Evolutionary conservation across 2,113 vertebrate species (phyloP).

Genomic region (Chaetorhynchus papuensis): DNA sequence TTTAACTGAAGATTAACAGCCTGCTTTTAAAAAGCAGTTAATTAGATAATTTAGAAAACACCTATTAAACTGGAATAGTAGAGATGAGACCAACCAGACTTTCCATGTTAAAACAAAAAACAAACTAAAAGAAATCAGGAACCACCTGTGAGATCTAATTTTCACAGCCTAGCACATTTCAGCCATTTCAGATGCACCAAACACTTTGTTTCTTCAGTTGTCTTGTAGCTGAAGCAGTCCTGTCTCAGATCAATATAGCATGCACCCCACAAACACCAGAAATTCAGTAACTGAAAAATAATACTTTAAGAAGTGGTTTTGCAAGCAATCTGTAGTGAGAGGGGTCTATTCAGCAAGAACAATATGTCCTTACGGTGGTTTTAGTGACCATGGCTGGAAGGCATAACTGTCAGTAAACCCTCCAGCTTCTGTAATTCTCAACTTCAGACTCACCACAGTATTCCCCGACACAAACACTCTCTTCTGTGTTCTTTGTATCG

Average conservation of each 20-base stretch:
- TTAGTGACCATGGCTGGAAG: background rate
- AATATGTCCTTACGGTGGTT: background rate
- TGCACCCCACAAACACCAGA: background rate
- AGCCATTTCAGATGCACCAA: background rate
- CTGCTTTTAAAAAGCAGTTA: background rate
- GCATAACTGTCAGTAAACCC: background rate
- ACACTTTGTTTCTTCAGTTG: background rate
- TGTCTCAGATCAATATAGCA: background rate
- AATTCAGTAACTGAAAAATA: background rate
- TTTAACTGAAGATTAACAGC: background rate
- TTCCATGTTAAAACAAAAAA: background rate
- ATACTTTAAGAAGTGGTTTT: background rate
- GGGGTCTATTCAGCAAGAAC: background rate
- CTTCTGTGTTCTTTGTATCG: background rate
- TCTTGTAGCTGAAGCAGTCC: background rate
- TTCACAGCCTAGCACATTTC: background rate
- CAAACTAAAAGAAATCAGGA: background rate
- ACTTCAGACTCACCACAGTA: background rate
- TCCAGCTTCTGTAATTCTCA: background rate
- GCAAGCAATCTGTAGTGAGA: background rate
- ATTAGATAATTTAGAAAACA: background rate
- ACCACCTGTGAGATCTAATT: background rate
- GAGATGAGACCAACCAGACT: background rate
- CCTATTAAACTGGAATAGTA: background rate
- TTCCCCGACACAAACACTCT: background rate